Conservation (phyloP, 1,140 invertebrate species). For the Nylanderia fulva region DNA sequence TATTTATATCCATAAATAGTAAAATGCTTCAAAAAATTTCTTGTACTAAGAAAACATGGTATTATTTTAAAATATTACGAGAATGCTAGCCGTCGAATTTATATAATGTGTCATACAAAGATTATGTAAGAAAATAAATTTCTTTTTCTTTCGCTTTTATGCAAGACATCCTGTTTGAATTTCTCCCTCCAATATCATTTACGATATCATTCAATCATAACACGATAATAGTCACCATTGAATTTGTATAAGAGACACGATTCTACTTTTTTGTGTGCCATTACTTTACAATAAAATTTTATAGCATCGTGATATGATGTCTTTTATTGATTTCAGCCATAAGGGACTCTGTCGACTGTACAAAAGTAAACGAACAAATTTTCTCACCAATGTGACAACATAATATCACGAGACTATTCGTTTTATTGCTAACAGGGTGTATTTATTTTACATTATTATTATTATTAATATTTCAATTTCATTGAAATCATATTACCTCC, state of each 20-base stretch:
- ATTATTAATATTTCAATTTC: not conserved
- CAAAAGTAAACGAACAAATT: not conserved
- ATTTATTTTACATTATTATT: not conserved
- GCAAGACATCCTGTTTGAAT: conserved; percentile 16
- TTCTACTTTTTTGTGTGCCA: not conserved
- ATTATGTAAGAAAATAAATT: conserved; percentile 2
- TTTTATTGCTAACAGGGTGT: not conserved
- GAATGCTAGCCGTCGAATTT: not conserved
- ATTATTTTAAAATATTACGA: not conserved
- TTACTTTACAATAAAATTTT: conserved; percentile 21
- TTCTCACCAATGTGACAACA: not conserved
- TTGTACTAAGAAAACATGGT: not conserved
- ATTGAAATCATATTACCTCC: not conserved
- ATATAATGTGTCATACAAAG: not conserved
- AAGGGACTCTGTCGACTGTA: not conserved
- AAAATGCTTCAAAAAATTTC: not conserved
- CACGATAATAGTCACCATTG: not conserved
- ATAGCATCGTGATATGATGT: not conserved
- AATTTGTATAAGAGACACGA: conserved; percentile 13
- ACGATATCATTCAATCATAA: not conserved
- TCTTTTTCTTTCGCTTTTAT: conserved; percentile 9
- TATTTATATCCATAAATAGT: not conserved
- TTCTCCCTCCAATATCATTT: conserved; percentile 1
- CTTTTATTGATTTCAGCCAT: not conserved
- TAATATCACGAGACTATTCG: not conserved